These are phyloP conservation scores for Hypomesus transpacificus DNA, from an alignment of 2,113 vertebrate species.

Conservation along the genomic window DNA sequence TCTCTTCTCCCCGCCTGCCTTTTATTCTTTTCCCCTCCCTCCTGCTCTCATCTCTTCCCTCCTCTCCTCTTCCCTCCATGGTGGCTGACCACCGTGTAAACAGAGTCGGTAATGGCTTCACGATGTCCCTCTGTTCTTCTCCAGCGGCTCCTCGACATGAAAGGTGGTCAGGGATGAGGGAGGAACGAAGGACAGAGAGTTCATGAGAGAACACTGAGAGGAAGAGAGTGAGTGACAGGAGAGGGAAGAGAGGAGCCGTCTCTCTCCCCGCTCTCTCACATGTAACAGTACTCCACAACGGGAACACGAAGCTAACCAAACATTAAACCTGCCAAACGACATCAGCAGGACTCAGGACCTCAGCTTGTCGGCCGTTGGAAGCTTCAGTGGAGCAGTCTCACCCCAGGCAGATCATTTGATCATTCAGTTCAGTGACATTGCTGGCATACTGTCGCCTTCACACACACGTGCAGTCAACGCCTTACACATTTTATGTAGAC, in stretches of 20 bases:
- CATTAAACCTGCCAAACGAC: conserved; percentile 4
- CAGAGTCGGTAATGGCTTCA: conserved; percentile 41
- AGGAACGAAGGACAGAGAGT: conserved; percentile 29
- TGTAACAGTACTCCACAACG: conserved; percentile 9
- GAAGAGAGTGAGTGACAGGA: conserved; percentile 9
- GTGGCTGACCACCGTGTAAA: conserved; percentile 23
- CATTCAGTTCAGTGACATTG: not conserved
- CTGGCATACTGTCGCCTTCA: conserved; percentile 15
- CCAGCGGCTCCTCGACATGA: conserved; percentile 30
- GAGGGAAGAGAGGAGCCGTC: conserved; percentile 6
- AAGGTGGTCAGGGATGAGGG: conserved; percentile 27
- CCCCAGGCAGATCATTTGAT: not conserved
- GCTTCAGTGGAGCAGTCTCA: conserved; percentile 10
- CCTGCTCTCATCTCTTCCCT: not conserved
- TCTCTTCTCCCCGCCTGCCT: not conserved
- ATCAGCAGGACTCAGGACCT: conserved; percentile 15
- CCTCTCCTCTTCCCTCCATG: conserved; percentile 11
- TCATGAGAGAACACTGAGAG: not conserved
- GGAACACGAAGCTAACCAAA: not conserved
- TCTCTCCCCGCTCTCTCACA: conserved; percentile 18
- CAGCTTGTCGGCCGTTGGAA: conserved; percentile 27
- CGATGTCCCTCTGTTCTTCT: conserved; percentile 37
- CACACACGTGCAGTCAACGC: not conserved
- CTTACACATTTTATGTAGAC: too few relatives aligned
- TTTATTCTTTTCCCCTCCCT: not conserved